Evolutionary conservation across 1,140 invertebrate species (phyloP), one percentile per base, ranked within the genome.

Genomic region (Ostrea denselamellosa): DNA sequence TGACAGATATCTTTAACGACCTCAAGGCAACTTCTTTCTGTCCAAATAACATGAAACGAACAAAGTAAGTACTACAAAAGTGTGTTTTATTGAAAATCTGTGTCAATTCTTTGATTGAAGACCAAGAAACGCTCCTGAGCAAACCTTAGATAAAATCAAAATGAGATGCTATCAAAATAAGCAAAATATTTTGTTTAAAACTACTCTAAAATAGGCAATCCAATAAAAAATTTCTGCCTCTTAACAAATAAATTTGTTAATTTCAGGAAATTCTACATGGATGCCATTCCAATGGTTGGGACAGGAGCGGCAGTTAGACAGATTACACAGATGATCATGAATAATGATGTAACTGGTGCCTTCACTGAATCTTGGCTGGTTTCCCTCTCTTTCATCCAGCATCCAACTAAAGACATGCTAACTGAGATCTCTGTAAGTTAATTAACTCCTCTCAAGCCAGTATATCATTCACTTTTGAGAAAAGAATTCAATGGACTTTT

Each of bases 261-360:
- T 91, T 92, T 53, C 91, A 96, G 95, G 90, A 94, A 95, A 90
- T 95, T 95, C 89, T 93, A 95, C 87, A 87, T 94, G 65, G 97
- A 98, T 93, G 97, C 97, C 5, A 93, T 99, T 0, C 97, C 98
- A 1, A 97, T 97, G 93, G 96, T 98, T 19, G 97, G 97, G 0
- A 98, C 97, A 77, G 96, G 96, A 0, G 97, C 97, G 0, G 97
- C 97, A 0, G 96, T 98, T 2, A 96, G 96, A 53, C 93, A 98
- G 5, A 98, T 98, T 96, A 97, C 96, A 83, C 96, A 98, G 92
- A 95, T 97, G 89, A 97, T 98, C 83, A 96, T 95, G 88, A 96
- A 95, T 19, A 96, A 97, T 1, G 96, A 97, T 89, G 95, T 97
- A 0, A 95, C 96, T 34, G 95, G 96, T 53, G 95, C 95, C 0